A percentile compares a stretch with the other conserved stretches of the same genome.
These are phyloP conservation scores for Lathamus discolor DNA, from an alignment of 2,113 vertebrate species.

Conservation along the genomic window DNA sequence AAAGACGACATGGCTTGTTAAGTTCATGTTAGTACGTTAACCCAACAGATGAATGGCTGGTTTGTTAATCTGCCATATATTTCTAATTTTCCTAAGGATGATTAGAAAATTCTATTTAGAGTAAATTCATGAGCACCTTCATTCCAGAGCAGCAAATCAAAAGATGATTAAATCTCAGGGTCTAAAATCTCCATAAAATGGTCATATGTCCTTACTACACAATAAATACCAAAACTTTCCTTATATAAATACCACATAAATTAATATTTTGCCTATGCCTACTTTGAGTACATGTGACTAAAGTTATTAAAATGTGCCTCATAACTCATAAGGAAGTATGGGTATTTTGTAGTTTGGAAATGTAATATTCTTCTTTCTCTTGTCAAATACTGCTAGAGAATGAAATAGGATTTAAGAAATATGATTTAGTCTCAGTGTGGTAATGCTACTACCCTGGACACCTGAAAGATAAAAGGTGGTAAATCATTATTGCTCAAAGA, in stretches of 20 bases:
- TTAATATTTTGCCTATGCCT: background rate
- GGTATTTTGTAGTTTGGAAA: background rate
- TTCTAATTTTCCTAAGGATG: slow-evolving; percentile 48
- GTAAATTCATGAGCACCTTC: slow-evolving; percentile 3
- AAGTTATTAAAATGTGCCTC: background rate
- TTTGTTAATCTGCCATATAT: slow-evolving; percentile 44
- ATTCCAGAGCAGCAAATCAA: slow-evolving; percentile 8
- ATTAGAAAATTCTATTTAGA: slow-evolving; percentile 50
- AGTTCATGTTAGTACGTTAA: slow-evolving; percentile 49
- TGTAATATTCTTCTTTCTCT: background rate
- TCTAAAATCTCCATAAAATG: background rate
- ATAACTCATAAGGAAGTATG: background rate
- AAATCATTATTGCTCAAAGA: background rate
- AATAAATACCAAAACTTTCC: background rate
- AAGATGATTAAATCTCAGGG: background rate
- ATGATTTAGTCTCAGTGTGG: background rate
- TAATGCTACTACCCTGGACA: background rate
- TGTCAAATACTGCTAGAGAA: background rate
- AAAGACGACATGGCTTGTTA: slow-evolving; percentile 56
- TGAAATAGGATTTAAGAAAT: background rate
- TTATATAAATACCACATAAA: background rate
- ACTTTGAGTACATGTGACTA: background rate
- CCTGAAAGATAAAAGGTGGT: background rate
- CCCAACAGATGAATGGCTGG: slow-evolving; percentile 45
- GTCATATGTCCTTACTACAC: background rate